A percentile compares a stretch with the other conserved stretches of the same genome.
Conservation (phyloP, 2,888 invertebrate species). For the Rhimphoctona megacephalus region DNA sequence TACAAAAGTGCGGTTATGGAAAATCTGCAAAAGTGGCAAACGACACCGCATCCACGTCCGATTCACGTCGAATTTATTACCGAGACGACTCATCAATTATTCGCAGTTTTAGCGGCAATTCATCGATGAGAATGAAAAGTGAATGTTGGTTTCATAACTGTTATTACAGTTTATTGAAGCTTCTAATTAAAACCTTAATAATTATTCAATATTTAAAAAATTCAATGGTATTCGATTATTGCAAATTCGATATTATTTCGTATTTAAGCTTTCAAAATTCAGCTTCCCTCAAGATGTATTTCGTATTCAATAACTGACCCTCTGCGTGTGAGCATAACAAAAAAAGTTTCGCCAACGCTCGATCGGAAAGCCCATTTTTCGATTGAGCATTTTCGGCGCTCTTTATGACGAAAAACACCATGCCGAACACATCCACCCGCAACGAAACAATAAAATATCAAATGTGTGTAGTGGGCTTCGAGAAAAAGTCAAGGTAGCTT, state of each 20-base stretch:
- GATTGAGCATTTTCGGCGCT: slow-evolving; percentile 11
- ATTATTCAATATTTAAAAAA: not conserved
- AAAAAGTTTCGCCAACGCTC: slow-evolving; percentile 37
- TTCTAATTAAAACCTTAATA: not conserved
- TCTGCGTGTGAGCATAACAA: slow-evolving; percentile 19
- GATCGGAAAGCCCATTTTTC: not conserved
- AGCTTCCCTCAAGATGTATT: slow-evolving; percentile 14
- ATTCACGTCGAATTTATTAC: slow-evolving; percentile 40
- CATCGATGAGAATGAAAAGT: not conserved
- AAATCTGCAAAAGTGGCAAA: slow-evolving; percentile 59
- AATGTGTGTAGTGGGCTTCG: slow-evolving; percentile 13
- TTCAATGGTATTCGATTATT: not conserved
- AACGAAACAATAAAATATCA: slow-evolving; percentile 54
- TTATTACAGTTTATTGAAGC: not conserved
- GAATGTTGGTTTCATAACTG: not conserved
- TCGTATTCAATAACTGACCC: slow-evolving; percentile 46
- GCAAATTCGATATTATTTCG: not conserved
- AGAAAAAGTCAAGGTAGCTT: slow-evolving; percentile 5
- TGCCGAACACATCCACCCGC: not conserved
- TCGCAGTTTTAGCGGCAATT: slow-evolving; percentile 5
- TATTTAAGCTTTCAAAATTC: not conserved
- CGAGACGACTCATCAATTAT: slow-evolving; percentile 45
- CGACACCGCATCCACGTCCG: slow-evolving; percentile 35
- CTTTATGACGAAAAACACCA: slow-evolving; percentile 24
- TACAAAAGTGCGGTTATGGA: slow-evolving; percentile 55